Evolutionary conservation across 2,797 vertebrate genomes (phyloP).

Genomic region (Thamnophis elegans): DNA sequence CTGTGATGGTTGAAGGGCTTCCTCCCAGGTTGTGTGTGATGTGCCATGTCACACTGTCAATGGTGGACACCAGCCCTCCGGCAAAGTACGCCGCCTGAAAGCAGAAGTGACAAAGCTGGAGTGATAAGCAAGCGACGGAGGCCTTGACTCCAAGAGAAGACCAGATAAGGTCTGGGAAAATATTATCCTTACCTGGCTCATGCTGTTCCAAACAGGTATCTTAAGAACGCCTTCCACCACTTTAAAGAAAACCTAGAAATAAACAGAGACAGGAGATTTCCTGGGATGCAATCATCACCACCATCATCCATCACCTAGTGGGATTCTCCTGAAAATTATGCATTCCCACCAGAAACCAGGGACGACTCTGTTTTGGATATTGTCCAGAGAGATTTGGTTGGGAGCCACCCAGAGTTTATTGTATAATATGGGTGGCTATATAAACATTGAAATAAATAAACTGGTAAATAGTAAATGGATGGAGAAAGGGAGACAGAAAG

Average conservation of each 20-base stretch:
- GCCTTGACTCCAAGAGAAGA: background rate
- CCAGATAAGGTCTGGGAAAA: background rate
- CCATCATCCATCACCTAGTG: background rate
- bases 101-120: background rate
- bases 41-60: slow-evolving; percentile 86
- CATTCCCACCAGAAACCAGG: background rate
- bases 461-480: background rate
- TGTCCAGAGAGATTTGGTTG: background rate
- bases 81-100: slow-evolving; percentile 71
- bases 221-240: slow-evolving; percentile 82
- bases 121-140: background rate
- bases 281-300: background rate
- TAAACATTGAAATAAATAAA: background rate
- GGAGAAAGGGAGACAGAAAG: background rate
- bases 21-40: slow-evolving; percentile 77
- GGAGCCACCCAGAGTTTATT: background rate
- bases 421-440: background rate
- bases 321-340: background rate
- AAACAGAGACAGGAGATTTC: slow-evolving; percentile 12
- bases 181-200: slow-evolving; percentile 67
- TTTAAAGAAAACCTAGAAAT: slow-evolving; percentile 83
- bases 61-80: slow-evolving; percentile 80
- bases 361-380: background rate
- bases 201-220: slow-evolving; percentile 66
- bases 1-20: slow-evolving; percentile 51